A percentile compares a stretch with the other conserved stretches of the same genome.
Conservation (phyloP, 2,113 vertebrate species). For the Sitta europaea region DNA sequence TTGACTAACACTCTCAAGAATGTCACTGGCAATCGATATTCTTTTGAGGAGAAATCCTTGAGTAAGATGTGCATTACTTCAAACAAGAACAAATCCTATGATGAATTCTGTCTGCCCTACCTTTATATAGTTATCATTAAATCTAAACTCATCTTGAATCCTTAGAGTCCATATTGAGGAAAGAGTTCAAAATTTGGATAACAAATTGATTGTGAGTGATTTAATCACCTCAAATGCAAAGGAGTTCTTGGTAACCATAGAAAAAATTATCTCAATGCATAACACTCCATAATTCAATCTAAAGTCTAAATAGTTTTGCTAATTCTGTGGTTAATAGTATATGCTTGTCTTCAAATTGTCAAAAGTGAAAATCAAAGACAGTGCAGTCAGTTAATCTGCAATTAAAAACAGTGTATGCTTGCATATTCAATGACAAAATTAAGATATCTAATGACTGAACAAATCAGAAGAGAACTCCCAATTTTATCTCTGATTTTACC, state of each 20-base stretch:
- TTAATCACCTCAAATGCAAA: not conserved
- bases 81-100: not conserved
- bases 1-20: not conserved
- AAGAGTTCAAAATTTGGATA: not conserved
- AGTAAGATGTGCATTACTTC: not conserved
- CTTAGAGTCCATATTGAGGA: not conserved
- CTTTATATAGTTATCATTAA: not conserved
- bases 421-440: conserved; percentile 13
- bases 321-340: not conserved
- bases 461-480: conserved; percentile 17
- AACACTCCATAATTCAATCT: not conserved
- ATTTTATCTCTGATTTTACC: conserved; percentile 38
- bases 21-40: not conserved
- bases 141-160: not conserved
- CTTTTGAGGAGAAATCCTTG: not conserved
- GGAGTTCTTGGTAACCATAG: not conserved
- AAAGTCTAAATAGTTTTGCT: not conserved
- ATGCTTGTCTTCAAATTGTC: not conserved
- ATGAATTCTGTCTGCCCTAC: not conserved
- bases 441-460: conserved; percentile 36
- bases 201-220: not conserved
- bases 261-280: not conserved
- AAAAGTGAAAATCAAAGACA: conserved; percentile 14
- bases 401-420: not conserved
- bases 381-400: not conserved